Evolutionary conservation across 2,888 invertebrate species (phyloP).

Genomic region (Steinernema carpocapsae): DNA sequence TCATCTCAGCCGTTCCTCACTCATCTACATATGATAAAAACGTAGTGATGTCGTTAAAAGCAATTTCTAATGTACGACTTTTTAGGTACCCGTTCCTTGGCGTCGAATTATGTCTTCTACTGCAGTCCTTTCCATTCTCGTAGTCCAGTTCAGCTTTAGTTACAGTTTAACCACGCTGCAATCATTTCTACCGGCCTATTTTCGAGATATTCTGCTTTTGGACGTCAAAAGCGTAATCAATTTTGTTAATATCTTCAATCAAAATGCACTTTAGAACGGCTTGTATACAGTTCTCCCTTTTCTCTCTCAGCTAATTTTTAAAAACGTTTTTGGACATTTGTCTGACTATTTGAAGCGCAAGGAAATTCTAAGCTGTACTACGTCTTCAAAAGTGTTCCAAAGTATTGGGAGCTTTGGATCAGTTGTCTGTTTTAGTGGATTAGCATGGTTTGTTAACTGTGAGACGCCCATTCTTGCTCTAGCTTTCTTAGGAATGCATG

Average conservation of each 20-base stretch:
- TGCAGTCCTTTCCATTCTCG: conserved; percentile 36
- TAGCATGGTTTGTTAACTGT: conserved; percentile 58
- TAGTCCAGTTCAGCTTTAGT: conserved; percentile 37
- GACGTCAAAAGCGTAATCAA: conserved; percentile 36
- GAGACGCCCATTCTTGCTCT: conserved; percentile 49
- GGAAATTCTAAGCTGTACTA: conserved; percentile 40
- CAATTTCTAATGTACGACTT: not conserved
- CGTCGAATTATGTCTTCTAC: conserved; percentile 38
- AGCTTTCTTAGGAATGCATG: conserved; percentile 50
- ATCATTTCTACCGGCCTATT: conserved; percentile 42
- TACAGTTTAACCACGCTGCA: conserved; percentile 32
- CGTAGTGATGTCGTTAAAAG: no score
- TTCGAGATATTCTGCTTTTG: conserved; percentile 44
- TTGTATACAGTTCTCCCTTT: conserved; percentile 51
- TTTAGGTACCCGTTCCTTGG: conserved; percentile 43
- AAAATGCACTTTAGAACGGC: conserved; percentile 47
- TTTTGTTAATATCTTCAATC: not conserved
- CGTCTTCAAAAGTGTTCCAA: conserved; percentile 48
- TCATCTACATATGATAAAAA: not conserved
- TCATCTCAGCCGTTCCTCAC: conserved; percentile 21
- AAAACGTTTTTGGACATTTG: conserved; percentile 43
- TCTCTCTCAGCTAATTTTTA: conserved; percentile 49
- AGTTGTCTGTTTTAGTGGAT: conserved; percentile 42
- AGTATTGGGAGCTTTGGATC: conserved; percentile 43
- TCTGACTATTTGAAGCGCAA: conserved; percentile 46